Evolutionary conservation across 23 tunicate genomes (phyloP), one percentile per base, ranked within the genome.

Genomic region (Trididemnum clinides): DNA sequence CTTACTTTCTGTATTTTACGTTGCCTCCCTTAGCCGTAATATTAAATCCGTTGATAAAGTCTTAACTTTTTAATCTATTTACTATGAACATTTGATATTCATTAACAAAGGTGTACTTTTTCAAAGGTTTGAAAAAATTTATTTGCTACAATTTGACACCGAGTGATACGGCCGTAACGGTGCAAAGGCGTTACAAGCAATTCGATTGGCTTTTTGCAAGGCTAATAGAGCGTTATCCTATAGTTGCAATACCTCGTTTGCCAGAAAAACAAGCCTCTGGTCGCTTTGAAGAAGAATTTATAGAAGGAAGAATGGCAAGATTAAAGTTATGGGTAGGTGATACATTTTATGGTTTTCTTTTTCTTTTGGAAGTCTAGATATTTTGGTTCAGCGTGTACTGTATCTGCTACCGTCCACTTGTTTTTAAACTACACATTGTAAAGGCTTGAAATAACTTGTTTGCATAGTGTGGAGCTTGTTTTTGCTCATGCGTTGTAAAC

Each of bases 251-350:
- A 1, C 97, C 97, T 23, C 87, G 82, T 25, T 77, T 97, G 26
- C 99, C 99, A 19, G 99, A 94, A 51, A 97, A 97, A 51, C 99
- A 97, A 86, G 90, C 90, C 22, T 90, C 95, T n/a, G 99, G 99
- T 28, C 75, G 99, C 35, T 97, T 87, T 72, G 99, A 97, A 81
- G 99, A 97, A 51, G 99, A 97, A 49, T 97, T 97, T 71, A 94
- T 97, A 35, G 97, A 85, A 80, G 97, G 78, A 27, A 79, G 99
- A 88, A 97, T 92, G 99, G 90, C 93, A 6, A 88, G 92, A 50
- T 83, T 97, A 36, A 93, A 97, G 38, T 57, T 85, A 19, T 97
- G 99, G 99, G 99, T 95, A 57, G 36, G 91, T 77, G n/a, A n/a
- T n/a, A n/a, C n/a, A n/a, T n/a, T n/a, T n/a, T n/a, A n/a, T n/a